phyloP scores from a whole-genome alignment of 2,113 vertebrate species.

The Litocranius walleri region DNA sequence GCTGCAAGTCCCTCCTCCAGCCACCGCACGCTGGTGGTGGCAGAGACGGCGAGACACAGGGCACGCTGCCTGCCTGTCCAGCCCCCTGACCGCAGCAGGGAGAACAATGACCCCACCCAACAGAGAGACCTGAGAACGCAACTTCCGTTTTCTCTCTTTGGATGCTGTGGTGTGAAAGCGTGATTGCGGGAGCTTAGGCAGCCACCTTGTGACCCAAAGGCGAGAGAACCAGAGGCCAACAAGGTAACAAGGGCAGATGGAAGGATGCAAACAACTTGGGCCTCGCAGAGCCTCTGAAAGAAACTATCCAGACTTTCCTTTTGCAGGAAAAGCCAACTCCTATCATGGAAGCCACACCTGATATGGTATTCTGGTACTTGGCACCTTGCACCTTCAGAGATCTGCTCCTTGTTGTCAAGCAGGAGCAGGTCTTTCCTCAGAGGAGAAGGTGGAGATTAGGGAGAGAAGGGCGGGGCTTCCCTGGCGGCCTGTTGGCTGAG shows the following conservation, averaged over 20 bases:
- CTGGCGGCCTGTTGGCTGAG: not conserved
- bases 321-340: not conserved
- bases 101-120: not conserved
- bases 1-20: not conserved
- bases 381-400: too few species aligned
- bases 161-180: not conserved
- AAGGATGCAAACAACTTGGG: not conserved
- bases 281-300: not conserved
- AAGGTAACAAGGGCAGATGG: not conserved
- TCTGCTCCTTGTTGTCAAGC: not conserved
- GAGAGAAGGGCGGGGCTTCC: not conserved
- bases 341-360: too few species aligned
- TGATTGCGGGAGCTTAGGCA: not conserved
- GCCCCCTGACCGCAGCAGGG: not conserved
- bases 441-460: not conserved
- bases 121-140: not conserved
- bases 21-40: not conserved
- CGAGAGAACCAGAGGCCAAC: not conserved
- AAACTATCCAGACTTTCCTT: not conserved
- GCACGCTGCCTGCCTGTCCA: not conserved
- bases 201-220: not conserved
- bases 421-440: not conserved
- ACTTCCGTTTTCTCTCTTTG: not conserved
- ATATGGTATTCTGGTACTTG: not conserved
- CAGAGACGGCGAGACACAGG: not conserved